Evolutionary conservation across 2,888 invertebrate genomes (phyloP), one percentile per base, ranked within the genome.

Genomic region (Euphydryas editha): DNA sequence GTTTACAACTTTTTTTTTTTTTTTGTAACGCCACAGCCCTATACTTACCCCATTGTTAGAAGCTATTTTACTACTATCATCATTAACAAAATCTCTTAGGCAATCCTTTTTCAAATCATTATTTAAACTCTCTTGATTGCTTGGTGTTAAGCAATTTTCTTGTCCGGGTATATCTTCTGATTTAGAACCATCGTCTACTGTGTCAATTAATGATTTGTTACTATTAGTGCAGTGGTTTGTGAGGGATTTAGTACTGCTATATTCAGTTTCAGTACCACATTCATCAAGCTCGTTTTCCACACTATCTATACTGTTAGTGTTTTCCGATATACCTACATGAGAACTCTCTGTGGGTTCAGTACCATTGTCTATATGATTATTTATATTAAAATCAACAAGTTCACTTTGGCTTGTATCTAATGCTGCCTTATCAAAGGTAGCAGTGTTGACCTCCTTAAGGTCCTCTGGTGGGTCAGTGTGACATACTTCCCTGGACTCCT

Each of bases 401-500:
- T 67, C 69, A 30, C n/a, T 49, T 47, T 59, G 36, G 24, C 36
- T 51, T 37, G 18, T 20, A 18, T 51, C 56, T 13, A 44, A 24
- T 3, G n/a, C 57, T 13, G 49, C 49, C 18, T 58, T 36, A 21
- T 66, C 55, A 7, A 17, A n/a, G 30, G 30, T 7, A 42, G 13
- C 37, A 4, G 49, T 20, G n/a, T 21, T 47, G 61, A 54, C 37
- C 10, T 24, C 58, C 0, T 24, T 47, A 21, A 36, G 24, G 20
- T 54, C 24, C 37, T 69, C 64, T 17, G 55, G 49, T 24, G 59
- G 59, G 59, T 59, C 67, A 39, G 54, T 42, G 17, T 51, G 55
- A 51, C 81, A 72, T 67, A 78, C 75, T 65, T 83, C 84, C 77
- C 79, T 81, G 59, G 82, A 78, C 72, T 88, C 87, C 71, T 87